A percentile compares a stretch with the other conserved stretches of the same genome.
These are phyloP conservation scores for Drosophila miranda DNA, from an alignment of 1,140 invertebrate genomes.

Conservation along the genomic window DNA sequence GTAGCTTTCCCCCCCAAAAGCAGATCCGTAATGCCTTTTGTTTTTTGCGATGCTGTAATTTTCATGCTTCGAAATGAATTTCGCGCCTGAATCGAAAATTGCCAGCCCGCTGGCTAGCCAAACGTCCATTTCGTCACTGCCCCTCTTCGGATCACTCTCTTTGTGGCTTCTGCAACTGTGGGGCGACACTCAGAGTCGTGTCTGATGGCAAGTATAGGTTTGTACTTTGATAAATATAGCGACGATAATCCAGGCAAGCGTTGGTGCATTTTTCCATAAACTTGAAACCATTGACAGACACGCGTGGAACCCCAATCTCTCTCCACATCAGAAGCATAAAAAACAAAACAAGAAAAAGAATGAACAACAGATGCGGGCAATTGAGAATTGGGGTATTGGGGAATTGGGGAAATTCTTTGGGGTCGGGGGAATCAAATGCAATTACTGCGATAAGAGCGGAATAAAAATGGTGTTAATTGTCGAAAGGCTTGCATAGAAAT, in stretches of 20 bases:
- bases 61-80: slow-evolving; percentile 68
- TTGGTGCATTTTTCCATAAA: slow-evolving; percentile 48
- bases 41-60: slow-evolving; percentile 35
- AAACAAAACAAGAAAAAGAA: slow-evolving; percentile 23
- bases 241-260: too few species aligned
- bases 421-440: slow-evolving; percentile 42
- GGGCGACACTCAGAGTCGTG: too few species aligned
- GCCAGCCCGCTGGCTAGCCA: slow-evolving; percentile 55
- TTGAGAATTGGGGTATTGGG: slow-evolving; percentile 51
- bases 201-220: too few species aligned
- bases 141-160: not conserved
- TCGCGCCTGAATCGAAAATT: slow-evolving; percentile 49
- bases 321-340: slow-evolving; percentile 11
- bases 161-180: slow-evolving; percentile 25
- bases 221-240: too few species aligned
- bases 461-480: slow-evolving; percentile 77
- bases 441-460: slow-evolving; percentile 65
- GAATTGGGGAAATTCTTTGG: slow-evolving; percentile 15
- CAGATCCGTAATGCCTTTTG: slow-evolving; percentile 16
- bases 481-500: slow-evolving; percentile 34
- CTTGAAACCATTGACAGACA: slow-evolving; percentile 66
- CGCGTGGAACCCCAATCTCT: slow-evolving; percentile 42
- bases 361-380: slow-evolving; percentile 58
- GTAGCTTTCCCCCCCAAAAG: not conserved
- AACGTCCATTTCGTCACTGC: not conserved